A percentile compares a stretch with the other conserved stretches of the same genome.
phyloP scores from a whole-genome alignment of 2,888 invertebrate species.

The Netelia fuscicornis region DNA sequence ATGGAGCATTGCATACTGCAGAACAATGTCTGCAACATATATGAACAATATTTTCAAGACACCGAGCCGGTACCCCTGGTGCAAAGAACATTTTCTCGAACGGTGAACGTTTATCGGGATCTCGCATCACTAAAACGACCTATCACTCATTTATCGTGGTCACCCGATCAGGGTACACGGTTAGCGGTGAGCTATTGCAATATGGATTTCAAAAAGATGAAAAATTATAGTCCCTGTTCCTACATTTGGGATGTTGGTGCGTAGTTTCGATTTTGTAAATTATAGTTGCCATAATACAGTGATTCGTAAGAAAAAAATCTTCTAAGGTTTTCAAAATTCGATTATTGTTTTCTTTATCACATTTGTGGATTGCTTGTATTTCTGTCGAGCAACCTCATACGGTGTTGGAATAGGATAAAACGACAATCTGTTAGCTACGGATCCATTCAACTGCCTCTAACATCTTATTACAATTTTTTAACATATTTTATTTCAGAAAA shows the following conservation, averaged over 20 bases:
- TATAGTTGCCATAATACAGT: not conserved
- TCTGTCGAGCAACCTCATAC: too few relatives aligned
- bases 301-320: too few relatives aligned
- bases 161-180: slow-evolving; percentile 88
- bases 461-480: not conserved
- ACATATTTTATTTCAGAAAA: slow-evolving; percentile 76
- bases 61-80: slow-evolving; percentile 86
- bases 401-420: too few relatives aligned
- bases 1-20: slow-evolving; percentile 90
- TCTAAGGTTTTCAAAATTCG: too few relatives aligned
- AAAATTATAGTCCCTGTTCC: slow-evolving; percentile 85
- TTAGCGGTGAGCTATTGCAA: slow-evolving; percentile 89
- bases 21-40: slow-evolving; percentile 93
- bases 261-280: slow-evolving; percentile 42
- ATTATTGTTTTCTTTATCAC: too few relatives aligned
- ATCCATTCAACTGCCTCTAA: too few relatives aligned
- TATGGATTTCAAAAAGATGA: slow-evolving; percentile 85
- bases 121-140: slow-evolving; percentile 86
- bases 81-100: slow-evolving; percentile 87
- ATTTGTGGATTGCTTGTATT: too few relatives aligned
- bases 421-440: too few relatives aligned
- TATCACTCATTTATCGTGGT: slow-evolving; percentile 90
- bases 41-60: slow-evolving; percentile 90
- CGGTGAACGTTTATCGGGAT: slow-evolving; percentile 90
- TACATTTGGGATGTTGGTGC: slow-evolving; percentile 89